Evolutionary conservation across 2,113 vertebrate genomes (phyloP).

Genomic region (Brienomyrus brachyistius): DNA sequence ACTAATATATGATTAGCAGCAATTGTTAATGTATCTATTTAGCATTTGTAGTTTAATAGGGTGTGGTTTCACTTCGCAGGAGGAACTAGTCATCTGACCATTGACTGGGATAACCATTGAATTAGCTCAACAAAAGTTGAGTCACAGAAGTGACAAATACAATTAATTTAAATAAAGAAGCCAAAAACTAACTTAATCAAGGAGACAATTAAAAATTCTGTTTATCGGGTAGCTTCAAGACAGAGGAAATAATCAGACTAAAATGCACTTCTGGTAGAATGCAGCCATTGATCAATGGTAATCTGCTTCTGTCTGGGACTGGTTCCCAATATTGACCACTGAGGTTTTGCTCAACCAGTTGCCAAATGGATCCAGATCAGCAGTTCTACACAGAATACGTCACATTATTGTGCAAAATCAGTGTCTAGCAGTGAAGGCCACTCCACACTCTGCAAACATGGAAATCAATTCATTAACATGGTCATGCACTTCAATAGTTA

Average conservation of each 20-base stretch:
- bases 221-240: background rate
- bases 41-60: background rate
- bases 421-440: background rate
- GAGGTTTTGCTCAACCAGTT: background rate
- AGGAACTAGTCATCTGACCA: background rate
- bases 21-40: too few relatives aligned
- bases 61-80: background rate
- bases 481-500: background rate
- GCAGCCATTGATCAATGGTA: conserved; percentile 5
- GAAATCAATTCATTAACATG: background rate
- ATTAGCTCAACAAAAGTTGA: background rate
- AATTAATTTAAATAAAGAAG: background rate
- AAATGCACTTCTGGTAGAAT: conserved; percentile 1
- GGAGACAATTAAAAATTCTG: background rate
- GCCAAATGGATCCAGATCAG: background rate
- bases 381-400: background rate
- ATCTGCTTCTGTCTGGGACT: conserved; percentile 6
- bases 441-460: background rate
- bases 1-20: background rate
- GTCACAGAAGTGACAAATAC: background rate
- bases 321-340: conserved; percentile 5
- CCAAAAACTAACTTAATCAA: background rate
- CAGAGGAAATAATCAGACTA: conserved; percentile 10
- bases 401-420: background rate
- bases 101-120: background rate